Conservation (phyloP, 2,888 invertebrate species). For the Noctua fimbriata region DNA sequence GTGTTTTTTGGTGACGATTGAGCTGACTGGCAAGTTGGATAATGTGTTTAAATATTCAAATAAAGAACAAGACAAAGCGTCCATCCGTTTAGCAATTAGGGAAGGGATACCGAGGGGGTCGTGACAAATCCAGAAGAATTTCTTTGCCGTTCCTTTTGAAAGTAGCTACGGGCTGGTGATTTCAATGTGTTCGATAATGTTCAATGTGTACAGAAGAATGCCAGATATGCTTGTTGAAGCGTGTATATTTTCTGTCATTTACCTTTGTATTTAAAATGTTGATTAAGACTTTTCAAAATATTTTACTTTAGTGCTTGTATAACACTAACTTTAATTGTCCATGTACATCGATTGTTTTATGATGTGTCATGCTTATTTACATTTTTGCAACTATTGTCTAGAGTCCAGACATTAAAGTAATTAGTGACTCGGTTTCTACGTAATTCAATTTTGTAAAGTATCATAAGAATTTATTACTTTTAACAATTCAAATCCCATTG, state of each 20-base stretch:
- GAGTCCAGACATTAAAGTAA: slow-evolving; percentile 25
- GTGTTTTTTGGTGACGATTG: slow-evolving; percentile 5
- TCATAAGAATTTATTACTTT: slow-evolving; percentile 41
- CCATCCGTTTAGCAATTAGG: slow-evolving; percentile 42
- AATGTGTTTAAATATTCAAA: slow-evolving; percentile 47
- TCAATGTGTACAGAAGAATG: slow-evolving; percentile 1
- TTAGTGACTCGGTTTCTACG: slow-evolving; percentile 34
- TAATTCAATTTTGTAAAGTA: slow-evolving; percentile 60
- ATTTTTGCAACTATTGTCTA: slow-evolving; percentile 31
- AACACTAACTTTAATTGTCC: slow-evolving; percentile 17
- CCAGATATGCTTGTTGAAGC: neutral
- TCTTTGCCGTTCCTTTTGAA: slow-evolving; percentile 18
- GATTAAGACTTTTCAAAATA: neutral
- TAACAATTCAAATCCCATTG: slow-evolving; percentile 52
- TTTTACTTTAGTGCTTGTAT: neutral
- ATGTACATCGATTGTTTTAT: slow-evolving; percentile 25
- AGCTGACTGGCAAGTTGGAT: slow-evolving; percentile 13
- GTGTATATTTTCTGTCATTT: neutral
- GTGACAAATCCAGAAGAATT: slow-evolving; percentile 41
- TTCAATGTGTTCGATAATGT: slow-evolving; percentile 13
- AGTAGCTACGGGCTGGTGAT: slow-evolving; percentile 3
- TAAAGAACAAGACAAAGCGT: slow-evolving; percentile 37
- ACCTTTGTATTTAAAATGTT: slow-evolving; percentile 7
- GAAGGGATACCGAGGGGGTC: slow-evolving; percentile 57
- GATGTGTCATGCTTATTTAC: slow-evolving; percentile 27